Evolutionary conservation across 1,140 invertebrate genomes (phyloP).

Genomic region (Neodiprion pinetum): DNA sequence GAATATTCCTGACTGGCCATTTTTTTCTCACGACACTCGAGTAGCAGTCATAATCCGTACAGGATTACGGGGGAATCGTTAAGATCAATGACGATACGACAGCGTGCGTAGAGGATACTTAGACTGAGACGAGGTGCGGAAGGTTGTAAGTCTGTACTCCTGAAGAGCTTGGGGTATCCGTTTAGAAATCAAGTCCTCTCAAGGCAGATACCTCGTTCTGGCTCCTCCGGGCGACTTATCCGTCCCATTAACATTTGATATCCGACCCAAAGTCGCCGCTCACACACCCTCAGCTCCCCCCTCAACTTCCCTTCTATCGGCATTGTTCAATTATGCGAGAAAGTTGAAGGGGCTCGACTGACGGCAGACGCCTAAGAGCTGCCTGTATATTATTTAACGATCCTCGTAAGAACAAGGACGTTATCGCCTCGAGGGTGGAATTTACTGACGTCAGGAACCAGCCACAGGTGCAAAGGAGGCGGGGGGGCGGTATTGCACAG

Average conservation of each 20-base stretch:
- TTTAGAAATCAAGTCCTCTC: background rate
- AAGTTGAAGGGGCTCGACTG: background rate
- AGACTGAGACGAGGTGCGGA: too few relatives aligned
- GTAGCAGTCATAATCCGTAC: too few relatives aligned
- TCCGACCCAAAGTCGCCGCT: too few relatives aligned
- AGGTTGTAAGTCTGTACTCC: too few relatives aligned
- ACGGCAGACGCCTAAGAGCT: background rate
- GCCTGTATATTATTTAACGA: background rate
- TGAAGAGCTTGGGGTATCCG: background rate
- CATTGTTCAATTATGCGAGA: background rate
- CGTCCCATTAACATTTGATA: conserved; percentile 2
- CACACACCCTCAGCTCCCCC: too few relatives aligned
- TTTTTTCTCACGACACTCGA: too few relatives aligned
- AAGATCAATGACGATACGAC: too few relatives aligned
- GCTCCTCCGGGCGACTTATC: background rate
- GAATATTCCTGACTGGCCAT: too few relatives aligned
- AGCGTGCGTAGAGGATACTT: too few relatives aligned
- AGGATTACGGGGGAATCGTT: too few relatives aligned
- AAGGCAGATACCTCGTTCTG: background rate
- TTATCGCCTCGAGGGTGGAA: background rate
- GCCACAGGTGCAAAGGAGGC: background rate
- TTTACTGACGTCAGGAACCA: background rate
- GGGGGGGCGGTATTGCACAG: background rate
- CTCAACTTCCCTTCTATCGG: too few relatives aligned
- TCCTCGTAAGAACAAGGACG: background rate